A percentile compares a stretch with the other conserved stretches of the same genome.
These are phyloP conservation scores for Caranx ignobilis DNA, from an alignment of 2,113 vertebrate species.

Conservation along the genomic window DNA sequence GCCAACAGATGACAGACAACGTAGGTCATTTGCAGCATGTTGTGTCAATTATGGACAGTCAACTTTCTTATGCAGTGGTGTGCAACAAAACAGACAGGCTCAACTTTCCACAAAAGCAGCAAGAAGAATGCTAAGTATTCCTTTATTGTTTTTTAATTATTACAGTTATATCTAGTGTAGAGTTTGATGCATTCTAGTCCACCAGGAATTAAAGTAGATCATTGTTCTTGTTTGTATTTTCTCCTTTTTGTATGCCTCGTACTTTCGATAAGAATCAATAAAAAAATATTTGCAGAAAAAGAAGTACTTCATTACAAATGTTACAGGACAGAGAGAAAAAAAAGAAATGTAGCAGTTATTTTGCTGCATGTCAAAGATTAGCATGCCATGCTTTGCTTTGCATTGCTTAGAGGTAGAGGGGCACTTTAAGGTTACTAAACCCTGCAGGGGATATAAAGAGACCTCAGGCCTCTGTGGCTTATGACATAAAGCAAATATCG, in stretches of 20 bases:
- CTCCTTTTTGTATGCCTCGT: too few relatives aligned
- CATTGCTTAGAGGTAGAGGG: not conserved
- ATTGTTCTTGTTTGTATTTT: too few relatives aligned
- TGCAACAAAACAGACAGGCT: conserved; percentile 15
- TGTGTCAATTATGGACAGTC: conserved; percentile 41
- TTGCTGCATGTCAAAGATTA: not conserved
- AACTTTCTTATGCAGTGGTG: conserved; percentile 12
- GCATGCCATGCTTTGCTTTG: not conserved
- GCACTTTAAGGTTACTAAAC: conserved; percentile 53
- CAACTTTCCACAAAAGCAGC: not conserved
- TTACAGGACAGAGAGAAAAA: not conserved
- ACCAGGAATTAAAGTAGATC: too few relatives aligned
- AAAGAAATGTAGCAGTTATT: not conserved
- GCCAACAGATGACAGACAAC: conserved; percentile 75
- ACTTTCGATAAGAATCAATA: too few relatives aligned
- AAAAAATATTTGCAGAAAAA: too few relatives aligned
- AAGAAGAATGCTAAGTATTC: not conserved
- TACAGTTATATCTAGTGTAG: too few relatives aligned
- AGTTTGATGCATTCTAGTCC: too few relatives aligned
- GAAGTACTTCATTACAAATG: not conserved
- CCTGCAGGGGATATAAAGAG: conserved; percentile 50
- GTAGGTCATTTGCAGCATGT: conserved; percentile 56
- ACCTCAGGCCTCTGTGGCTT: conserved; percentile 15
- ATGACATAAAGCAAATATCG: conserved; percentile 68
- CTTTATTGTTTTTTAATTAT: not conserved